phyloP scores from a whole-genome alignment of 2,113 vertebrate species.

The Trinectes maculatus region DNA sequence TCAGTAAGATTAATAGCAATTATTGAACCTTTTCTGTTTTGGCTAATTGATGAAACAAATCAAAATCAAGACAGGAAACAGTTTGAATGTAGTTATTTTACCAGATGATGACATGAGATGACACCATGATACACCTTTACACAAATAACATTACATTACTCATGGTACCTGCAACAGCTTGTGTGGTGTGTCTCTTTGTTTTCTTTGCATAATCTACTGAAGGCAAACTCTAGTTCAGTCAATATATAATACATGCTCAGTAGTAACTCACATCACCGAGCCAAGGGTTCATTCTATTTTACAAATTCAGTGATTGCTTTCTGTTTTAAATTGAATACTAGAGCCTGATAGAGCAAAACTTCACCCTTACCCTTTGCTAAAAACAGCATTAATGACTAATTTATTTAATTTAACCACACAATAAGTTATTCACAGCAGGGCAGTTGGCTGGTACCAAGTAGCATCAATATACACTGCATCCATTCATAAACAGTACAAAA shows the following conservation, averaged over 20 bases:
- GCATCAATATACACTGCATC: conserved; percentile 13
- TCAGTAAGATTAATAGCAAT: background rate
- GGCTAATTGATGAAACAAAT: background rate
- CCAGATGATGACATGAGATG: conserved; percentile 14
- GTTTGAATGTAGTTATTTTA: conserved; percentile 34
- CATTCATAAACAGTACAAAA: conserved; percentile 43
- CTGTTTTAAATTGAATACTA: too few relatives aligned
- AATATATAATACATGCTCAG: conserved; percentile 1
- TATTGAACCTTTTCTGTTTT: background rate
- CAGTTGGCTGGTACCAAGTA: conserved; percentile 10
- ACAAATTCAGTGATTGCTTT: conserved; percentile 11
- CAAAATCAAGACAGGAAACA: background rate
- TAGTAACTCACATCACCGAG: conserved; percentile 2
- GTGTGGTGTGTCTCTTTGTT: background rate
- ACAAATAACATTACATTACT: conserved; percentile 15
- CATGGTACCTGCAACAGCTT: background rate
- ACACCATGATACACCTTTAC: conserved; percentile 21
- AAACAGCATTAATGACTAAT: background rate
- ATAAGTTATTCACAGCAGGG: background rate
- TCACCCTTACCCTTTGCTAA: background rate
- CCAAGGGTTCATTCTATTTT: background rate
- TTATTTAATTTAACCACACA: conserved; percentile 14
- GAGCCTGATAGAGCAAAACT: background rate
- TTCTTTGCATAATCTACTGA: conserved; percentile 8
- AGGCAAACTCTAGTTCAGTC: conserved; percentile 5